These are phyloP conservation scores for Torymus aiolomorphi DNA, from an alignment of 2,888 invertebrate species.

Conservation along the genomic window DNA sequence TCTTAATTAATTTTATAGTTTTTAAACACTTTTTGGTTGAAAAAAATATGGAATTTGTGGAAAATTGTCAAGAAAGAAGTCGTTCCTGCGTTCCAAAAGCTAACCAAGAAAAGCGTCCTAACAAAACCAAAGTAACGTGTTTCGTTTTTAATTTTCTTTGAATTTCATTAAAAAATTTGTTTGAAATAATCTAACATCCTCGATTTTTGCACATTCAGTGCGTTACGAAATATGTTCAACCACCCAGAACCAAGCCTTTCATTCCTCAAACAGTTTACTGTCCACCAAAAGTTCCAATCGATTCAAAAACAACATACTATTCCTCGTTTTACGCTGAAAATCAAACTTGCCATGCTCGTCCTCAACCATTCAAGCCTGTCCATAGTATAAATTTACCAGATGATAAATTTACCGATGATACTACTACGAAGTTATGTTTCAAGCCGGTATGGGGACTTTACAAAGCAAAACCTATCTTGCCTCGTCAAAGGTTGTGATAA, in stretches of 20 bases:
- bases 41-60: conserved; percentile 42
- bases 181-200: background rate
- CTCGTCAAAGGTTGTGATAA: conserved; percentile 64
- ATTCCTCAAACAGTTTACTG: conserved; percentile 66
- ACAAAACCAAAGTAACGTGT: conserved; percentile 28
- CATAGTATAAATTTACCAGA: conserved; percentile 60
- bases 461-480: conserved; percentile 68
- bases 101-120: conserved; percentile 35
- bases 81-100: background rate
- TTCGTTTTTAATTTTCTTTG: background rate
- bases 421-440: conserved; percentile 69
- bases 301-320: conserved; percentile 69
- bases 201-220: conserved; percentile 58
- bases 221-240: conserved; percentile 69
- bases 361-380: conserved; percentile 65
- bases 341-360: conserved; percentile 52
- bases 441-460: conserved; percentile 64
- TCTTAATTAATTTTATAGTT: conserved; percentile 8
- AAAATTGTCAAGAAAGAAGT: conserved; percentile 25
- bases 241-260: conserved; percentile 67
- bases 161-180: background rate
- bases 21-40: conserved; percentile 12
- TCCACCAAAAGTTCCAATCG: conserved; percentile 66
- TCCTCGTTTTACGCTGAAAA: conserved; percentile 66
- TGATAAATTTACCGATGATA: conserved; percentile 67